phyloP scores from a whole-genome alignment of 2,888 invertebrate genomes.

The Dilophus febrilis region DNA sequence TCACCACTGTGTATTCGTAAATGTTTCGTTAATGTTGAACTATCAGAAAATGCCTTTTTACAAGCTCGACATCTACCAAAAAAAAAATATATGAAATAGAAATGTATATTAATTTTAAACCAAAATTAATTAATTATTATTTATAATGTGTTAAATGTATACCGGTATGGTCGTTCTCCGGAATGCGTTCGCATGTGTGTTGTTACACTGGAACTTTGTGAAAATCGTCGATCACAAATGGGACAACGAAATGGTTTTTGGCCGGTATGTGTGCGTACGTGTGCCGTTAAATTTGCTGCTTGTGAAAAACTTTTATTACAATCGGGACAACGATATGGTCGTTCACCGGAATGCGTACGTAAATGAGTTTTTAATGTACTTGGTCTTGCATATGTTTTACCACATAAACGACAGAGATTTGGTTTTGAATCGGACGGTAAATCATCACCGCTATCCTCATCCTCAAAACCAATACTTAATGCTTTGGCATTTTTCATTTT shows the following conservation, averaged over 20 bases:
- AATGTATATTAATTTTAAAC: too few relatives aligned
- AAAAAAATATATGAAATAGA: conserved; percentile 1
- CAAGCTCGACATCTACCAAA: conserved; percentile 67
- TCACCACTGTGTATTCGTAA: conserved; percentile 63
- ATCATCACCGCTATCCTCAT: conserved; percentile 35
- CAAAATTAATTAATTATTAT: too few relatives aligned
- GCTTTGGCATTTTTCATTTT: conserved; percentile 12
- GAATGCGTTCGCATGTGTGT: conserved; percentile 99
- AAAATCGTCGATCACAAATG: conserved; percentile 91
- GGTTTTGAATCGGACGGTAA: conserved; percentile 44
- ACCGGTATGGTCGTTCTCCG: conserved; percentile 92
- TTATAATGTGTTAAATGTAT: conserved; percentile 15
- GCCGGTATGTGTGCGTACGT: conserved; percentile 41
- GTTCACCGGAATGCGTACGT: conserved; percentile 89
- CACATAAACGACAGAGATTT: conserved; percentile 86
- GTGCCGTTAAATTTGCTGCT: conserved; percentile 95
- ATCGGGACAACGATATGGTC: conserved; percentile 56
- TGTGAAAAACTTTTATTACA: conserved; percentile 96
- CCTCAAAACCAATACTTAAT: conserved; percentile 37
- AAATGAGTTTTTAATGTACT: conserved; percentile 95
- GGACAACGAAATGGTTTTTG: conserved; percentile 98
- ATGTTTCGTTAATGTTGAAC: conserved; percentile 95
- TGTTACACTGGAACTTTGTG: conserved; percentile 87
- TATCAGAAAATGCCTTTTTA: conserved; percentile 97
- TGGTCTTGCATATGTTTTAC: conserved; percentile 91